These are phyloP conservation scores for Eriocheir sinensis DNA, from an alignment of 1,140 invertebrate genomes.

Conservation along the genomic window DNA sequence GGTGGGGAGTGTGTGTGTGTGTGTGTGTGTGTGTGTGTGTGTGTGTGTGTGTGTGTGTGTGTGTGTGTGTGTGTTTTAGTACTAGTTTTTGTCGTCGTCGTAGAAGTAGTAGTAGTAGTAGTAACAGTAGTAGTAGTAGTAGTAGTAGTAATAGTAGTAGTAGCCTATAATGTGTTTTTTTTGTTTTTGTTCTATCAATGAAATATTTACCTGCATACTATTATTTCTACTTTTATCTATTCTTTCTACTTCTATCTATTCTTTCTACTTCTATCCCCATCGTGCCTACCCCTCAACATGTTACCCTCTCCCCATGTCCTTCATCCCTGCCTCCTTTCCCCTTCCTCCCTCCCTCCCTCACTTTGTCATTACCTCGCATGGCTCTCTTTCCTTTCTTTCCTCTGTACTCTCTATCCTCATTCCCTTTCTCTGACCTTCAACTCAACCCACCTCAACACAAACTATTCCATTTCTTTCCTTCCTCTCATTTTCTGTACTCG, in stretches of 20 bases:
- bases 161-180: background rate
- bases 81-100: no score
- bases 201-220: no score
- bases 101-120: background rate
- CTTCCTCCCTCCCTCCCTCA: no score
- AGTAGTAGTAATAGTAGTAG: background rate
- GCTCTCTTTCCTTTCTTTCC: background rate
- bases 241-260: no score
- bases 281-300: no score
- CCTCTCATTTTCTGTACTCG: background rate
- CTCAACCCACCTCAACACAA: background rate
- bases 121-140: background rate
- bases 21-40: background rate
- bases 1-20: no score
- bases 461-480: background rate
- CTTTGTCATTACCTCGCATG: background rate
- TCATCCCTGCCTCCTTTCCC: background rate
- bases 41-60: background rate
- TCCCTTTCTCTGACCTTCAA: no score
- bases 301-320: background rate
- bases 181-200: no score
- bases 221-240: no score
- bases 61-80: no score
- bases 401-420: background rate
- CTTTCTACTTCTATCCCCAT: no score